Evolutionary conservation across 2,888 invertebrate genomes (phyloP), one percentile per base, ranked within the genome.

Genomic region (Cerastoderma edule): DNA sequence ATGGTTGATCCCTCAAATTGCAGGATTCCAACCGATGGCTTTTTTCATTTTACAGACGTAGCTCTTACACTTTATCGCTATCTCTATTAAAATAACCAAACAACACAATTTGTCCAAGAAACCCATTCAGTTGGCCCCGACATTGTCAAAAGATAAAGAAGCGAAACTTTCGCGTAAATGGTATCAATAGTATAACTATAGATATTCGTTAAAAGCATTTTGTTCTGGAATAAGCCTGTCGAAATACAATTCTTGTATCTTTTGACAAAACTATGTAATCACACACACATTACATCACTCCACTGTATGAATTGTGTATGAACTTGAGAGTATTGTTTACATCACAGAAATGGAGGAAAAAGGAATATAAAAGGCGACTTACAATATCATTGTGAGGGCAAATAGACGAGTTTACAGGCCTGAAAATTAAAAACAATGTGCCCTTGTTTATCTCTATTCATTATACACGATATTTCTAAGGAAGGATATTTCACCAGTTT

Each of bases 281-380:
- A 60, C 60, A 60, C 60, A 60, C 27, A 60, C 60, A 57, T 35
- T 33, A 57, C 57, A 39, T 60, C 39, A 60, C 60, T 24, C 60
- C 60, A 60, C 35, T 4, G 30, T 56, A 30, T 1, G 13, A 1
- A 16, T 24, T 13, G 56, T 56, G 56, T 30, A 56, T 27, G 30
- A 50, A 50, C 16, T n/a, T n/a, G 50, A n/a, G 22, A 60, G 60
- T 35, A 39, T 32, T 39, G 60, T 60, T 33, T 60, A 60, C 60
- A 60, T 35, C 22, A 60, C 60, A 60, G 60, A 60, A n/a, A 39
- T 60, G 60, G 60, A 39, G 39, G 60, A 60, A 60, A 60, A 39
- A 60, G 60, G 60, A n/a, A 60, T 60, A 60, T 60, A 60, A 60
- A 60, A 60, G 22, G 60, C 39, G 60, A 60, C 60, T 60, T 60